Evolutionary conservation across 2,888 invertebrate species (phyloP).

Genomic region (Melolontha melolontha): DNA sequence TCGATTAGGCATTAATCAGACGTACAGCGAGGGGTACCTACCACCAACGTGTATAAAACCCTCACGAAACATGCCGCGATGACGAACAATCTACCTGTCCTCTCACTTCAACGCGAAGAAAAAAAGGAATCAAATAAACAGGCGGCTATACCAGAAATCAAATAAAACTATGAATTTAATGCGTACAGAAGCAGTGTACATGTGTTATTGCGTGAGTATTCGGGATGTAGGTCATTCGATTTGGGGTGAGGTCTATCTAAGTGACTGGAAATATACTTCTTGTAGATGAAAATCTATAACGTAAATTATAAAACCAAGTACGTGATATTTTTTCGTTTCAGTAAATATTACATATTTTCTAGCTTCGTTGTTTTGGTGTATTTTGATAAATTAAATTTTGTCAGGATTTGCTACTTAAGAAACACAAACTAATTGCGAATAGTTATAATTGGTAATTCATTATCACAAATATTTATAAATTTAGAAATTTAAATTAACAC

Average conservation of each 20-base stretch:
- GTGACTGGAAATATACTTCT: slow-evolving; percentile 11
- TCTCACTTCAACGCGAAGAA: not conserved
- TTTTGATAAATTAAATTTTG: too few species aligned
- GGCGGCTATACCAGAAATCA: not conserved
- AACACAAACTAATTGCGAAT: too few species aligned
- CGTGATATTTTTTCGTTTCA: not conserved
- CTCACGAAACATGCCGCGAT: slow-evolving; percentile 20
- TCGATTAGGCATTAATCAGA: slow-evolving; percentile 40
- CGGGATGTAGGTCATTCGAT: slow-evolving; percentile 29
- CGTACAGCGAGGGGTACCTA: slow-evolving; percentile 28
- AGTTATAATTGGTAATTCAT: too few species aligned
- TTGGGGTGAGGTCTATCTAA: slow-evolving; percentile 17
- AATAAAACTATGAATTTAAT: slow-evolving; percentile 13
- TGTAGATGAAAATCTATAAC: slow-evolving; percentile 12
- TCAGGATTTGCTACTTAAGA: too few species aligned
- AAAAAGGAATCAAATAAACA: slow-evolving; percentile 7
- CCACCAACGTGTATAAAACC: not conserved
- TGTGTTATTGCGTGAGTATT: slow-evolving; percentile 27
- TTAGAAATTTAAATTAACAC: too few species aligned
- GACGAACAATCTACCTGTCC: slow-evolving; percentile 18
- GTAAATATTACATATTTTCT: too few species aligned
- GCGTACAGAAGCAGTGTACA: not conserved
- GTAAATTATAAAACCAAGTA: slow-evolving; percentile 18
- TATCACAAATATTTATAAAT: too few species aligned
- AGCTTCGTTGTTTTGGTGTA: too few species aligned